Conservation (phyloP, 1,140 invertebrate genomes). For the Drosophila santomea region DNA sequence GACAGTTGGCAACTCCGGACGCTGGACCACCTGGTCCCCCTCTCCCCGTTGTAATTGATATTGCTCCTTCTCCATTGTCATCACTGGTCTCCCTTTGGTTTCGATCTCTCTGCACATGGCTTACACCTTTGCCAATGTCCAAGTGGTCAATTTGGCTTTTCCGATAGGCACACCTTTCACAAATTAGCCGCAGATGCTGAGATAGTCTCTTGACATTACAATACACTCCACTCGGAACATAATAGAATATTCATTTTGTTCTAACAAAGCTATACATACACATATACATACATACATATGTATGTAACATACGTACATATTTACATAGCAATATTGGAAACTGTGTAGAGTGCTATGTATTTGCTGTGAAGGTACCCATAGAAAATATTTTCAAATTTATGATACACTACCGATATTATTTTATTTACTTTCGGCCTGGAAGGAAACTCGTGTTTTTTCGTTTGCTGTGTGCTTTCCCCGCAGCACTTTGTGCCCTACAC, state of each 20-base stretch:
- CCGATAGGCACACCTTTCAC: neutral
- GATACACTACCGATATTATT: neutral
- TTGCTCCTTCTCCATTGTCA: constrained; percentile 16
- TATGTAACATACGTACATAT: no score
- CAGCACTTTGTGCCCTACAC: constrained; percentile 1
- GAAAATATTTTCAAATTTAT: neutral
- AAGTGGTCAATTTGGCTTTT: constrained; percentile 2
- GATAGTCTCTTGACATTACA: neutral
- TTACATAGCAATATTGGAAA: no score
- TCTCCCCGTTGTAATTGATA: constrained; percentile 37
- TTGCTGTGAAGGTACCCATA: neutral
- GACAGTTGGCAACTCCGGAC: constrained; percentile 11
- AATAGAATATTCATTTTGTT: no score
- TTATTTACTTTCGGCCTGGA: neutral
- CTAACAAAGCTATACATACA: no score
- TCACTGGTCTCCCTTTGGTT: neutral
- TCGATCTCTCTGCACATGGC: neutral
- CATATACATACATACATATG: no score
- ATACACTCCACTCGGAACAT: no score
- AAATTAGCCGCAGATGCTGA: neutral
- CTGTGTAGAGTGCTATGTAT: no score
- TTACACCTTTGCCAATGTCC: neutral
- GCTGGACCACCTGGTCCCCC: constrained; percentile 36
- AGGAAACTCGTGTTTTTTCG: constrained; percentile 9
- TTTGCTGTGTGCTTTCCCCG: constrained; percentile 3